Evolutionary conservation across 1,140 invertebrate genomes (phyloP).

Genomic region (Trypoxylus dichotomus): DNA sequence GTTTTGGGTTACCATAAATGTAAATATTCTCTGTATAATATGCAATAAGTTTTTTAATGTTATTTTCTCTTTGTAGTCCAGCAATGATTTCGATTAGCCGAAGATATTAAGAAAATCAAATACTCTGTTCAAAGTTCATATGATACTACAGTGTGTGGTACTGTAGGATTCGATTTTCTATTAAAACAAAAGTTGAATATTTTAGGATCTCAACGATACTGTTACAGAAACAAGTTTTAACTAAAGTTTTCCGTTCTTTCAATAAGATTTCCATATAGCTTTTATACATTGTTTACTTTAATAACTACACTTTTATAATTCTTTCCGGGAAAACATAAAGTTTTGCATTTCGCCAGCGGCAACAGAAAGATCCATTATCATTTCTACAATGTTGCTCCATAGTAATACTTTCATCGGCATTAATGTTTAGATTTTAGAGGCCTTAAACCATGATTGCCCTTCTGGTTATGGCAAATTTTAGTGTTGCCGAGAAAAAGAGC

Average conservation of each 20-base stretch:
- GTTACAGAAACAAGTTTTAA: no score
- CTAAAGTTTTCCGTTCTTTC: neutral
- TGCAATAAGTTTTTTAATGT: no score
- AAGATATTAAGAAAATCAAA: no score
- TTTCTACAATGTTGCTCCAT: neutral
- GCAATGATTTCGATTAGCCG: no score
- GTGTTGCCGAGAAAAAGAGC: neutral
- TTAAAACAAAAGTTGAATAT: no score
- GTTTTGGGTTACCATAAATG: no score
- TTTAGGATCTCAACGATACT: no score
- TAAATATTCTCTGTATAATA: no score
- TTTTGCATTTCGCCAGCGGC: neutral
- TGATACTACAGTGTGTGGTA: no score
- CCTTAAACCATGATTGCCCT: constrained; percentile 1
- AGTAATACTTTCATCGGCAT: neutral
- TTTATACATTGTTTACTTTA: neutral
- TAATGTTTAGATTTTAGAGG: constrained; percentile 1
- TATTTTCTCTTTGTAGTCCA: no score
- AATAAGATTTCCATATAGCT: neutral
- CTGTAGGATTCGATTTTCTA: no score
- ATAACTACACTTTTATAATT: neutral
- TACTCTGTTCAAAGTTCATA: no score
- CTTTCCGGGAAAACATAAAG: neutral
- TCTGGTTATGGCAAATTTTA: constrained; percentile 3
- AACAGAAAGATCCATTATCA: neutral